Evolutionary conservation across 2,113 vertebrate genomes (phyloP).

Genomic region (Caretta caretta): DNA sequence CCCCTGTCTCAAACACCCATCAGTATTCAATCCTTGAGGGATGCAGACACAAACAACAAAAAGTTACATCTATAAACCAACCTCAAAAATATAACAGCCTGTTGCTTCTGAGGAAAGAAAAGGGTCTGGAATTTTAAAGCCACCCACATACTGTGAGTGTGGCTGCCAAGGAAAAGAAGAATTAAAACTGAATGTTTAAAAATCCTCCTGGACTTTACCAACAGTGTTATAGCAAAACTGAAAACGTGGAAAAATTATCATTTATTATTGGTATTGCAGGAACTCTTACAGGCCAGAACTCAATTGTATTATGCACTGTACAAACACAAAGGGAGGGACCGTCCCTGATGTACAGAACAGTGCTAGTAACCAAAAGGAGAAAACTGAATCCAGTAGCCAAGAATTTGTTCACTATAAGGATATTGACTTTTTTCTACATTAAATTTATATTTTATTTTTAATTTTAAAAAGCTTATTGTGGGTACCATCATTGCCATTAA

Average conservation of each 20-base stretch:
- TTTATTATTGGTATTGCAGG: fast-evolving
- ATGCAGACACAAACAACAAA: background rate
- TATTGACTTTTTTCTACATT: background rate
- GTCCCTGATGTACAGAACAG: background rate
- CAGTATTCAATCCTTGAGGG: background rate
- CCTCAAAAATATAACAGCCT: background rate
- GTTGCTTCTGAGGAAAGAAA: background rate
- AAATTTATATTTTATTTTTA: background rate
- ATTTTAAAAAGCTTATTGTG: background rate
- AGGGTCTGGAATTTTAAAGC: background rate
- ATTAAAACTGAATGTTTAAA: background rate
- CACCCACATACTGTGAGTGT: background rate
- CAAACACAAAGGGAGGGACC: background rate
- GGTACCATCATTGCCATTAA: background rate
- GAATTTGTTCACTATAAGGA: background rate
- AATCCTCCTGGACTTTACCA: background rate
- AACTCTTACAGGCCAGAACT: background rate
- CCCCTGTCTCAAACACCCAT: background rate
- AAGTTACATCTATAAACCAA: background rate
- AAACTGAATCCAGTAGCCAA: fast-evolving
- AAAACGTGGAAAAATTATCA: background rate
- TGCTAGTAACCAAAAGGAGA: background rate
- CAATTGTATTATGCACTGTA: background rate
- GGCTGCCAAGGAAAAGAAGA: background rate
- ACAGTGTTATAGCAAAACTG: background rate